Evolutionary conservation across 2,888 invertebrate species (phyloP), one percentile per base, ranked within the genome.

Genomic region (Catocala sponsa): DNA sequence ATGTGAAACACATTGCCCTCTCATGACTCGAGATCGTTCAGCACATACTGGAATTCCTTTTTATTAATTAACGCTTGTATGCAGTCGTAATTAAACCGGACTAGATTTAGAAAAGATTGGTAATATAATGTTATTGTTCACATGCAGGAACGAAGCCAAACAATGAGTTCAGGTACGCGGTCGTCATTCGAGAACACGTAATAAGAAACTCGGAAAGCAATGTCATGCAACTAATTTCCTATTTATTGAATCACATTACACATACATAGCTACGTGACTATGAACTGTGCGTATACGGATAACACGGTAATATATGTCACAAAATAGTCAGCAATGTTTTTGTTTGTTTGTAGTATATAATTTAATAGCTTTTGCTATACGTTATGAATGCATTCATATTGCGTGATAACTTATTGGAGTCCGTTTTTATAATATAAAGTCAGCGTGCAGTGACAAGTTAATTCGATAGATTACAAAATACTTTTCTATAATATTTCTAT

Each of bases 21-120:
- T 69, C 70, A 70, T 61, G 70, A 76, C 76, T 72, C 62, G 62
- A 70, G 71, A 78, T 80, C 74, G 78, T 77, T 80, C 70, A 76
- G 75, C 76, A 70, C 71, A 68, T 63, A 76, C 72, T 79, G 66
- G 74, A 82, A 86, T 86, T 80, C 79, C 72, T 83, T 74, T 64
- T 76, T 69, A 74, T 67, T 79, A 77, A 83, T 82, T 79, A 81
- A 69, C 58, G 59, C 67, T 67, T 65, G 65, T 75, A 72, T 67
- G 63, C 58, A 74, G 62, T 61, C 51, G 61, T 55, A 70, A 76
- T 74, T 70, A 72, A 65, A 72, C 42, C 15, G 67, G 57, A 65
- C 84, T 85, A 86, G 81, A 88, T 86, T 83, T 65, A 74, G 65
- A 78, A 75, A 70, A 80, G 80, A 83, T 83, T 79, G 72, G 61